These are phyloP conservation scores for Pemphigus obesinymphae DNA, from an alignment of 1,140 invertebrate species.

Conservation along the genomic window DNA sequence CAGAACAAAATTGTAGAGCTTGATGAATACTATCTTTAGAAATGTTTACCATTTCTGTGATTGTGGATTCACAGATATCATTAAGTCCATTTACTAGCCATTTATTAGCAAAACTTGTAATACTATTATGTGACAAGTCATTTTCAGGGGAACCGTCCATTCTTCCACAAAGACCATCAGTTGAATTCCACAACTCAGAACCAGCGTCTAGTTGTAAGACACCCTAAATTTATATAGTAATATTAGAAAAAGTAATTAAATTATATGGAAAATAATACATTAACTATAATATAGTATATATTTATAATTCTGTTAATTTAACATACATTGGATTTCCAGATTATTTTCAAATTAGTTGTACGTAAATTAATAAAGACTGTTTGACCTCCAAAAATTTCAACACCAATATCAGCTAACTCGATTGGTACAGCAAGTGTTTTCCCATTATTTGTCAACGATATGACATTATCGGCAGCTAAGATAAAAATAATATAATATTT, in stretches of 20 bases:
- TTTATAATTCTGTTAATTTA: neutral
- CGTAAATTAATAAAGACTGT: slow-evolving; percentile 65
- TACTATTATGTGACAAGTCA: slow-evolving; percentile 63
- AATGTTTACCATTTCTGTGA: neutral
- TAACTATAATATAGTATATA: too few species aligned
- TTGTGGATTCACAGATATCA: neutral
- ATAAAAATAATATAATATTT: slow-evolving; percentile 41
- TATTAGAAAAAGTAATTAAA: too few species aligned
- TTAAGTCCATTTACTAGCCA: neutral
- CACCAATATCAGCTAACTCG: slow-evolving; percentile 62
- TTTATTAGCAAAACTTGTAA: slow-evolving; percentile 48
- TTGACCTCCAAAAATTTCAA: slow-evolving; percentile 62
- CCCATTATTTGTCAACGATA: slow-evolving; percentile 54
- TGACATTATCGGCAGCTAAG: slow-evolving; percentile 55
- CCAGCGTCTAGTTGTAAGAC: slow-evolving; percentile 61
- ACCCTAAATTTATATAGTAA: too few species aligned
- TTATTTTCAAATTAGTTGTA: slow-evolving; percentile 63
- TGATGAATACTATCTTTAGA: neutral
- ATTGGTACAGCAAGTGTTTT: slow-evolving; percentile 63
- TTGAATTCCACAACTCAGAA: slow-evolving; percentile 68
- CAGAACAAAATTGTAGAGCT: neutral
- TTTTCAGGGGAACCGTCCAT: slow-evolving; percentile 66
- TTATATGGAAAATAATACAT: too few species aligned
- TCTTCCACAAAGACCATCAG: slow-evolving; percentile 73
- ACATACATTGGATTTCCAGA: slow-evolving; percentile 60